Percentiles rank a stretch among this genome's conserved stretches.
Conservation (phyloP, 2,888 invertebrate genomes). For the Drosophila heteroneura region DNA sequence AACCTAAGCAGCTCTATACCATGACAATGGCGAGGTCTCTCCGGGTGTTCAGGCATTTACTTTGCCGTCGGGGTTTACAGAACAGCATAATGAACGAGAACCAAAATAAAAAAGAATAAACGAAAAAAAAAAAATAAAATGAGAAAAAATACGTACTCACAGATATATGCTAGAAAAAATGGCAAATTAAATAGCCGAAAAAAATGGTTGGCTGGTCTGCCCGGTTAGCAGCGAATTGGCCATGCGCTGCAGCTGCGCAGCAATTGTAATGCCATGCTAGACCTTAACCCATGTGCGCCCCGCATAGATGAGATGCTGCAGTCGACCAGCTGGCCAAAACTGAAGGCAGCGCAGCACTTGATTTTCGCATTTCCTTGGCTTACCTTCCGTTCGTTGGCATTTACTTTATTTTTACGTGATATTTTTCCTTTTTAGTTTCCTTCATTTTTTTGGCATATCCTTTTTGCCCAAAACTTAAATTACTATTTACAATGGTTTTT, state of each 20-base stretch:
- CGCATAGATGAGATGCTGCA: slow-evolving; percentile 10
- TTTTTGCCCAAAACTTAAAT: slow-evolving; percentile 73
- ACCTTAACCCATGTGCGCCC: slow-evolving; percentile 58
- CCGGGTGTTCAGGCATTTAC: slow-evolving; percentile 74
- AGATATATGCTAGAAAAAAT: slow-evolving; percentile 76
- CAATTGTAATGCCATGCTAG: slow-evolving; percentile 45
- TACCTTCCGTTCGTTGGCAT: slow-evolving; percentile 73
- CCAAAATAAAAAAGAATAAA: slow-evolving; percentile 43
- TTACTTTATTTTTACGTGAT: slow-evolving; percentile 20
- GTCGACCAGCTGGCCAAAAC: slow-evolving; percentile 36
- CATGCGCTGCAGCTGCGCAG: slow-evolving; percentile 71
- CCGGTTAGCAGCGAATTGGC: slow-evolving; percentile 51
- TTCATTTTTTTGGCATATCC: slow-evolving; percentile 61
- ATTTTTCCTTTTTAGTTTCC: slow-evolving; percentile 12
- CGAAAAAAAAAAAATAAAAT: slow-evolving; percentile 19
- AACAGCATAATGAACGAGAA: slow-evolving; percentile 77
- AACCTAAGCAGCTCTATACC: slow-evolving; percentile 29
- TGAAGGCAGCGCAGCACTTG: slow-evolving; percentile 70
- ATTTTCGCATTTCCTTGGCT: slow-evolving; percentile 76
- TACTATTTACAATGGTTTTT: slow-evolving; percentile 75
- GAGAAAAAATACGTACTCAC: slow-evolving; percentile 52
- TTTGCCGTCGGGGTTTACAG: slow-evolving; percentile 82
- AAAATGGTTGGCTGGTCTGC: slow-evolving; percentile 40
- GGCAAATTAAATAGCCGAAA: slow-evolving; percentile 80
- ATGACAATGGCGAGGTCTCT: slow-evolving; percentile 75